Evolutionary conservation across 2,888 invertebrate species (phyloP).

Genomic region (Chirona hameri): DNA sequence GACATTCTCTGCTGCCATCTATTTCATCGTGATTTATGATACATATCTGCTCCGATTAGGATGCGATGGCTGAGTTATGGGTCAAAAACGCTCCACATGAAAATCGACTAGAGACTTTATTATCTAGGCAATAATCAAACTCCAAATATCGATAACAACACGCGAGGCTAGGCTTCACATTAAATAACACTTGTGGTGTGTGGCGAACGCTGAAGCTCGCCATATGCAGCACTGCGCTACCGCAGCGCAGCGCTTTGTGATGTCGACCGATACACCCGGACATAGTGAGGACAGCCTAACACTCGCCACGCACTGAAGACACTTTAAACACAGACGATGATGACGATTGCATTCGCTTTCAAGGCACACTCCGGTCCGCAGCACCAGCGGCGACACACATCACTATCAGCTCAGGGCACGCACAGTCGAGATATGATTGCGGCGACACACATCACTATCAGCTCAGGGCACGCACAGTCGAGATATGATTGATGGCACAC

Average conservation of each 20-base stretch:
- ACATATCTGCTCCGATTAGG: not conserved
- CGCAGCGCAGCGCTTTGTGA: too few relatives aligned
- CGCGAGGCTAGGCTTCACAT: not conserved
- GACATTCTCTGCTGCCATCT: not conserved
- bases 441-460: not conserved
- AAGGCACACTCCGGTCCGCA: not conserved
- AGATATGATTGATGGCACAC: too few relatives aligned
- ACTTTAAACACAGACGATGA: not conserved
- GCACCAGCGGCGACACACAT: not conserved
- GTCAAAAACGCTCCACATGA: not conserved
- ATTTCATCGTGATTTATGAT: not conserved
- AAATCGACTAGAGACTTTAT: constrained; percentile 6
- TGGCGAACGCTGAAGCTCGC: not conserved
- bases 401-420: not conserved
- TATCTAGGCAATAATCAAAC: not conserved
- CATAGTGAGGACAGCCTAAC: not conserved
- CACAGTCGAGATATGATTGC: not conserved
- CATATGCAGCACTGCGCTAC: not conserved
- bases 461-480: too few relatives aligned
- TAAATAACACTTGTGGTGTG: not conserved
- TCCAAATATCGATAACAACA: not conserved
- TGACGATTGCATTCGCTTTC: not conserved
- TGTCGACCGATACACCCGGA: not conserved
- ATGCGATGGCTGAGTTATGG: not conserved
- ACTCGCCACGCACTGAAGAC: not conserved